These are phyloP conservation scores for Cynopterus brachyotis DNA, from an alignment of 2,113 vertebrate genomes.

Conservation along the genomic window DNA sequence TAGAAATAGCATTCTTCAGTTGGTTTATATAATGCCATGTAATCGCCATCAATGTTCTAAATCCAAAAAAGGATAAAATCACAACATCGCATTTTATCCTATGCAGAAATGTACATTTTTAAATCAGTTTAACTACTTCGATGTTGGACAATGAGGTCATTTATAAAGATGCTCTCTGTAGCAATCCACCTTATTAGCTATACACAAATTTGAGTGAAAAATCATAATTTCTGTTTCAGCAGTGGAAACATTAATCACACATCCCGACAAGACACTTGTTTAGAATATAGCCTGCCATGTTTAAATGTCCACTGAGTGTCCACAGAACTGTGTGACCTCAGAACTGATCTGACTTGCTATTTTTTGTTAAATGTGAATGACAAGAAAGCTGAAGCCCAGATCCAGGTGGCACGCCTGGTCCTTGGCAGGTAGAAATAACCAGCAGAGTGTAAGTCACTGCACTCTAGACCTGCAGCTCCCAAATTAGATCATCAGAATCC, in stretches of 20 bases:
- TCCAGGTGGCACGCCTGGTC: background rate
- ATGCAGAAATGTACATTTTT: background rate
- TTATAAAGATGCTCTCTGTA: background rate
- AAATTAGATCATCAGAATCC: background rate
- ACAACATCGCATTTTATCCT: conserved; percentile 39
- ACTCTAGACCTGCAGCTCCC: background rate
- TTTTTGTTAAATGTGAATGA: background rate
- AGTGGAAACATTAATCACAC: background rate
- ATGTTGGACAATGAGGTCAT: background rate
- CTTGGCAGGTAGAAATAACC: background rate
- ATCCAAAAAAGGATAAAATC: conserved; percentile 35
- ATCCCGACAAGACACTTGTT: background rate
- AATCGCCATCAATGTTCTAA: background rate
- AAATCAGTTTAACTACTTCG: background rate
- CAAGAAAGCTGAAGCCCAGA: background rate
- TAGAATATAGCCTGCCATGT: background rate
- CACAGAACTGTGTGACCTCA: background rate
- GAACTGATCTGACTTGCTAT: background rate
- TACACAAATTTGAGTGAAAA: background rate
- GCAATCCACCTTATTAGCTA: background rate
- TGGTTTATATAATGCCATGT: conserved; percentile 12
- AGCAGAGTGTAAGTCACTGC: background rate
- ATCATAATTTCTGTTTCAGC: background rate
- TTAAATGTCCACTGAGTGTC: background rate
- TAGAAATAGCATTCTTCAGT: background rate